Evolutionary conservation across 2,888 invertebrate species (phyloP).

Genomic region (Hartigia nigra): DNA sequence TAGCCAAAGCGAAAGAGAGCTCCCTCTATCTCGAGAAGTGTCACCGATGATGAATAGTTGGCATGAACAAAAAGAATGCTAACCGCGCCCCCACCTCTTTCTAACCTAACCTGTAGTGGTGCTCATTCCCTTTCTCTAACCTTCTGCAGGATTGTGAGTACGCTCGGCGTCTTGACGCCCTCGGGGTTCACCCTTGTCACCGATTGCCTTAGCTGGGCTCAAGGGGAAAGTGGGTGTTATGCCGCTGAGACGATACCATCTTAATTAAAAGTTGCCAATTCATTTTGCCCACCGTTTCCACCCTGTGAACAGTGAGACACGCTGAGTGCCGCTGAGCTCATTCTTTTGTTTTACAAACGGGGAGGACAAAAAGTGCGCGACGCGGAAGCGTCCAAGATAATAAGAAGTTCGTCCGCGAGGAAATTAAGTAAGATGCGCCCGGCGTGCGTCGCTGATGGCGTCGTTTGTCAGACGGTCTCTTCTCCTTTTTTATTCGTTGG

Average conservation of each 20-base stretch:
- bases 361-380: constrained; percentile 40
- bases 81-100: constrained; percentile 51
- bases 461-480: background rate
- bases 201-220: background rate
- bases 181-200: background rate
- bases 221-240: background rate
- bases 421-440: constrained; percentile 54
- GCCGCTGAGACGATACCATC: constrained; percentile 58
- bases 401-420: constrained; percentile 54
- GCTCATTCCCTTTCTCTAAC: constrained; percentile 1
- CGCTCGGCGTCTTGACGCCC: background rate
- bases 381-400: constrained; percentile 50
- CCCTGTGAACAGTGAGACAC: constrained; percentile 37
- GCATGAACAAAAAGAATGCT: constrained; percentile 65
- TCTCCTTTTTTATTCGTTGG: background rate
- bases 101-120: constrained; percentile 23
- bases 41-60: constrained; percentile 67
- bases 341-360: constrained; percentile 54
- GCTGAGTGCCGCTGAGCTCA: constrained; percentile 31
- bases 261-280: constrained; percentile 67
- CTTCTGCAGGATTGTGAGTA: background rate
- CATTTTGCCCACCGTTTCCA: constrained; percentile 59
- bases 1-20: constrained; percentile 36
- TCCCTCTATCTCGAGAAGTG: constrained; percentile 64
- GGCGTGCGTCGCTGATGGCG: constrained; percentile 8